Evolutionary conservation across 2,888 invertebrate species (phyloP), one percentile per base, ranked within the genome.

Genomic region (Ormia ochracea): DNA sequence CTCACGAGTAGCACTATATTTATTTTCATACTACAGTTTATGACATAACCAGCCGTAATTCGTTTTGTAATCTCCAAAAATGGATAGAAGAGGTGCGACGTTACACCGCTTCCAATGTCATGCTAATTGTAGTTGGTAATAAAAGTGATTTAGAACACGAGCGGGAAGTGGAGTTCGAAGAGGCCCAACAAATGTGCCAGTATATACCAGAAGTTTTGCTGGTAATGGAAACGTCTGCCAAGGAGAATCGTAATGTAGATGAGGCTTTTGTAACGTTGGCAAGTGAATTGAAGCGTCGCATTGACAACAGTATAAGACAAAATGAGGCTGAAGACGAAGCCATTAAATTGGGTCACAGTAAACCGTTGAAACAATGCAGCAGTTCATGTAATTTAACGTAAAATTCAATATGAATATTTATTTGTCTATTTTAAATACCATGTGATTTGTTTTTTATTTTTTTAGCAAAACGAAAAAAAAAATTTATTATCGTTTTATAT

Each of bases 81-180:
- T 98, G 98, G 98, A 94, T 98, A 82, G 98, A 98, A 87, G 98
- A 98, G 91, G 96, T 98, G 1, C 92, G 97, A 83, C 93, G 96
- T 86, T 98, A 98, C 88, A 97, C 98, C 65, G 97, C 97, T 19
- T 95, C 96, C 28, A 96, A 96, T 88, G 96, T 98, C 31, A 93
- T 97, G 81, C 93, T 98, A 81, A 94, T 98, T 45, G 91, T 98
- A 83, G 96, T 98, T 81, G 98, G 98, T 7, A 97, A 97, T 86
- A 98, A 98, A 90, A 95, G 96, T 89, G 97, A 97, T 89, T 90
- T 96, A 84, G 94, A 93, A 75, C 93, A 93, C 23, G 93, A 95
- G 83, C 90, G 97, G 66, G 96, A 96, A 90, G 96, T 98, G 0
- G 94, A 96, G 84, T 93, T 93, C 43, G 94, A 94, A 82, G 97